Conservation (phyloP, 2,888 invertebrate species). For the Oxyteleia sp. region DNA sequence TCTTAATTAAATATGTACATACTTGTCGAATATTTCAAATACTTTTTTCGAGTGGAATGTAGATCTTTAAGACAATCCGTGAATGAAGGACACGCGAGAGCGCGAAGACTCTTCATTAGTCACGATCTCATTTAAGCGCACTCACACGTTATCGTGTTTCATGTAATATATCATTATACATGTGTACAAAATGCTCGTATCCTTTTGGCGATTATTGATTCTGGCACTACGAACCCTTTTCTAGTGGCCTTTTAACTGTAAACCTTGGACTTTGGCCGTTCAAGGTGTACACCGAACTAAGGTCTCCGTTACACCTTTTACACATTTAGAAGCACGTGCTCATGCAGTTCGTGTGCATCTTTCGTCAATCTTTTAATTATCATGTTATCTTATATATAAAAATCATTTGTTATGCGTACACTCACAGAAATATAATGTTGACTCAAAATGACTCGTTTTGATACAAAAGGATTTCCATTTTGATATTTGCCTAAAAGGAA, state of each 20-base stretch:
- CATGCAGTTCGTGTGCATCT: constrained; percentile 24
- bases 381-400: constrained; percentile 13
- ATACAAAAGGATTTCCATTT: no score
- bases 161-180: no score
- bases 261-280: constrained; percentile 64
- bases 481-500: no score
- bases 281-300: constrained; percentile 36
- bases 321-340: constrained; percentile 29
- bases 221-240: no score
- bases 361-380: constrained; percentile 32
- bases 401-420: not conserved
- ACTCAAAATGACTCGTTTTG: no score
- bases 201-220: no score
- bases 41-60: constrained; percentile 29
- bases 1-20: constrained; percentile 28
- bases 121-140: no score
- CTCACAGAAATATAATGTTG: no score
- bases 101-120: constrained; percentile 62
- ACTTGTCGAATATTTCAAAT: constrained; percentile 41
- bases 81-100: constrained; percentile 49
- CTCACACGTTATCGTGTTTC: no score
- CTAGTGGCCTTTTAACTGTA: no score
- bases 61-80: constrained; percentile 45
- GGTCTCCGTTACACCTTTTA: constrained; percentile 38
- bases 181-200: no score